Evolutionary conservation across 2,797 vertebrate genomes (phyloP).

Genomic region (Crax fasciolata): DNA sequence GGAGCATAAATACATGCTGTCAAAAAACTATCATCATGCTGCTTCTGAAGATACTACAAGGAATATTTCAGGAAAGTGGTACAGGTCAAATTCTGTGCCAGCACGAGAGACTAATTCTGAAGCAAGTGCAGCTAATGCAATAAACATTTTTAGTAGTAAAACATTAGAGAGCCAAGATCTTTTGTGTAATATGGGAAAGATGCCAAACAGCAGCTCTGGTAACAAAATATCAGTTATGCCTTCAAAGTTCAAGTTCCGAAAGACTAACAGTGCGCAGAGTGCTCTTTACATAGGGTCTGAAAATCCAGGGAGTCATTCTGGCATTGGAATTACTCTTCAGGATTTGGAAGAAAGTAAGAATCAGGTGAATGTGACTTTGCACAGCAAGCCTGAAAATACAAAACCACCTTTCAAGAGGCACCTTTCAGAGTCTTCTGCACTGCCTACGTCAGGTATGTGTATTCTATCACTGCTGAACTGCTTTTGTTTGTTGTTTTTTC

Average conservation of each 20-base stretch:
- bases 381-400: constrained; percentile 50
- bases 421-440: constrained; percentile 82
- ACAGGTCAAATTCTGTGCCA: constrained; percentile 76
- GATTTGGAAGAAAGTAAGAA: constrained; percentile 59
- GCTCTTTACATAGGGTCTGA: constrained; percentile 36
- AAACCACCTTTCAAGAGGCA: constrained; percentile 87
- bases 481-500: background rate
- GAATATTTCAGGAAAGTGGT: constrained; percentile 28
- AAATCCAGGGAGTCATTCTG: constrained; percentile 1
- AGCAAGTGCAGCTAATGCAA: constrained; percentile 1
- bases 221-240: constrained; percentile 25
- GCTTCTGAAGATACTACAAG: constrained; percentile 2
- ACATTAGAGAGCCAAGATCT: constrained; percentile 40
- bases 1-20: background rate
- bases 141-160: constrained; percentile 16
- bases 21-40: constrained; percentile 9
- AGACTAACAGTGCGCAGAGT: constrained; percentile 52
- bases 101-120: constrained; percentile 49
- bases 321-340: constrained; percentile 53
- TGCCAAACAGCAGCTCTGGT: background rate
- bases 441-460: constrained; percentile 87
- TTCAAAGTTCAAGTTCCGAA: constrained; percentile 82
- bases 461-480: background rate
- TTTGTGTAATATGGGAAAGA: background rate
- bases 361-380: constrained; percentile 28